phyloP scores from a whole-genome alignment of 2,797 vertebrate species.

The Fratercula arctica region DNA sequence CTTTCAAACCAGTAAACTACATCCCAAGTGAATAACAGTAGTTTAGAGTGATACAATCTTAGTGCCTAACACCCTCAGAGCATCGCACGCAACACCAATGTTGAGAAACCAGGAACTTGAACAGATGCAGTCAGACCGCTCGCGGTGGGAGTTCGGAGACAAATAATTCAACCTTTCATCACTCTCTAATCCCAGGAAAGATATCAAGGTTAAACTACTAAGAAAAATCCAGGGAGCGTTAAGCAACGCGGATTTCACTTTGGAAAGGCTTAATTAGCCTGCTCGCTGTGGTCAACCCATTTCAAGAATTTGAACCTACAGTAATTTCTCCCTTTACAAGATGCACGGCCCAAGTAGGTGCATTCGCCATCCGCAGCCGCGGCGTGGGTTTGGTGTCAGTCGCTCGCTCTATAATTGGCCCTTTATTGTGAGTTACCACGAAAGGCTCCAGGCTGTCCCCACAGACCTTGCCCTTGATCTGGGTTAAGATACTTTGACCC shows the following conservation, averaged over 20 bases:
- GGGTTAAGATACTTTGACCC: constrained; percentile 71
- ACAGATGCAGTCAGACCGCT: constrained; percentile 32
- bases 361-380: background rate
- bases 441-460: constrained; percentile 61
- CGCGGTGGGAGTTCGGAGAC: constrained; percentile 34
- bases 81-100: background rate
- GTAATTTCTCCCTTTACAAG: background rate
- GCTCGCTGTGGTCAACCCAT: background rate
- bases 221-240: constrained; percentile 25
- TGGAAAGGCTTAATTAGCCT: constrained; percentile 20
- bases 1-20: background rate
- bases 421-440: constrained; percentile 59
- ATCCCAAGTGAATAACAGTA: background rate
- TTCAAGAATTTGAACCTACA: background rate
- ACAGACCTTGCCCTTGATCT: constrained; percentile 67
- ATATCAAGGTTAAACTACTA: constrained; percentile 58
- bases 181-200: constrained; percentile 61
- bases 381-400: constrained; percentile 38
- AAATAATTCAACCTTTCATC: constrained; percentile 66
- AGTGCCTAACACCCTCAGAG: background rate
- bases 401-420: constrained; percentile 34
- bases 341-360: background rate
- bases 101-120: constrained; percentile 56
- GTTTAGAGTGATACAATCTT: constrained; percentile 20
- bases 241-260: constrained; percentile 6